Evolutionary conservation across 53 echinoderm and acorn worm species (phyloP).

Genomic region (Actinopyga echinites): DNA sequence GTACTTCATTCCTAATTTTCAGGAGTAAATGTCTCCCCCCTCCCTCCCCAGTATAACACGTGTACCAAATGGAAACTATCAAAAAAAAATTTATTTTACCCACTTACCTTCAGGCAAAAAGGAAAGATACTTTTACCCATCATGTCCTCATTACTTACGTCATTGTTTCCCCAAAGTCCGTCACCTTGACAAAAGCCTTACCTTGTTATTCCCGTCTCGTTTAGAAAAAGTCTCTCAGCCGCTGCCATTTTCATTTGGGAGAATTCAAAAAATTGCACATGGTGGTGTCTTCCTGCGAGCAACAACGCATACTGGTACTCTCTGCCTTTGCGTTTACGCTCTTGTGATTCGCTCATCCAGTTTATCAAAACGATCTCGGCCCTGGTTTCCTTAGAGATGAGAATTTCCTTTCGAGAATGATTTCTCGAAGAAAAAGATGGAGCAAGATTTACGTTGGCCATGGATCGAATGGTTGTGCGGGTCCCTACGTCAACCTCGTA

Average conservation of each 20-base stretch:
- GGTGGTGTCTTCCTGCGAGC: conserved; percentile 61
- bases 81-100: too few species aligned
- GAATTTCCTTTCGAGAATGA: conserved; percentile 57
- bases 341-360: conserved; percentile 74
- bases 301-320: conserved; percentile 75
- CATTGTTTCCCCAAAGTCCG: too few species aligned
- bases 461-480: conserved; percentile 78
- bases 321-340: conserved; percentile 59
- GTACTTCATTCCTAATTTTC: too few species aligned
- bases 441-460: conserved; percentile 78
- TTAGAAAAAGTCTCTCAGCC: conserved; percentile 68
- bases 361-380: conserved; percentile 76
- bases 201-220: conserved; percentile 82
- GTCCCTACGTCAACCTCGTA: conserved; percentile 80
- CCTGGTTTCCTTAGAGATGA: conserved; percentile 59
- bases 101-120: too few species aligned
- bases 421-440: conserved; percentile 64
- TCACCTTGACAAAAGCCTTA: conserved; percentile 10
- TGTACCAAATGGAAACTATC: too few species aligned
- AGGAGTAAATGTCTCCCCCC: too few species aligned
- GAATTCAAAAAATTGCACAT: conserved; percentile 75
- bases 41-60: too few species aligned
- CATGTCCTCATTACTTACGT: too few species aligned
- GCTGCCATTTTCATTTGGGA: conserved; percentile 66
- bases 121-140: too few species aligned